Evolutionary conservation across 2,113 vertebrate species (phyloP), one percentile per base, ranked within the genome.

Genomic region (Pelecanus crispus): DNA sequence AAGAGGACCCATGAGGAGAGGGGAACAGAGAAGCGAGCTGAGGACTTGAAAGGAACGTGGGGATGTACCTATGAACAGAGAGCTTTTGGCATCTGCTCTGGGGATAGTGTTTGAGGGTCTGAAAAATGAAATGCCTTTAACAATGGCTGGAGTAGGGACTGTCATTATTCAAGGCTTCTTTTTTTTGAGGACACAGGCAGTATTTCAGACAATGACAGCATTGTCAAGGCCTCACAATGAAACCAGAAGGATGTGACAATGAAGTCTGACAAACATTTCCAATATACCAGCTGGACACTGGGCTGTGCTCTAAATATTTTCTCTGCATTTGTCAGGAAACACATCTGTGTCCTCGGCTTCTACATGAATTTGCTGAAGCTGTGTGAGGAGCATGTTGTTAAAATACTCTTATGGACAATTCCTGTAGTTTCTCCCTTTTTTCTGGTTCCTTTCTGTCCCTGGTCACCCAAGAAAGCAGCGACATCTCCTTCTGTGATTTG

Each of bases 311-410:
- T 73, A 45, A 94, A 77, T 77, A 73, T 62, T 77, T 88, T 61
- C 72, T 77, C 45, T 83, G 56, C 10, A 13, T 92, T 88, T 85
- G 45, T 80, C 6, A 2, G 32, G 40, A 68, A 79, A 77, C 17
- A 44, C 0, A 2, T 20, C 12, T 3, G 0, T 52, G 49, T 53
- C 7, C 8, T 2, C 7, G 10, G 20, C 32, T 82, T 66, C 82
- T 72, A 52, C 4, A 16, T 9, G 25, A 61, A 55, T 79, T 94
- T 80, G 6, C 36, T 53, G 34, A 88, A 95, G 42, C n/a, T 71
- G 10, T 31, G 5, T 42, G 18, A 81, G 10, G 17, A 86, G 2
- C 7, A 36, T 15, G 5, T 68, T 66, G 24, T 74, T 45, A 7
- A 61, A 73, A 94, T 65, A 38, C 5, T 58, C 10, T 18, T 25